A percentile compares a stretch with the other conserved stretches of the same genome.
phyloP scores from a whole-genome alignment of 2,888 invertebrate species.

The Agrypnus murinus region DNA sequence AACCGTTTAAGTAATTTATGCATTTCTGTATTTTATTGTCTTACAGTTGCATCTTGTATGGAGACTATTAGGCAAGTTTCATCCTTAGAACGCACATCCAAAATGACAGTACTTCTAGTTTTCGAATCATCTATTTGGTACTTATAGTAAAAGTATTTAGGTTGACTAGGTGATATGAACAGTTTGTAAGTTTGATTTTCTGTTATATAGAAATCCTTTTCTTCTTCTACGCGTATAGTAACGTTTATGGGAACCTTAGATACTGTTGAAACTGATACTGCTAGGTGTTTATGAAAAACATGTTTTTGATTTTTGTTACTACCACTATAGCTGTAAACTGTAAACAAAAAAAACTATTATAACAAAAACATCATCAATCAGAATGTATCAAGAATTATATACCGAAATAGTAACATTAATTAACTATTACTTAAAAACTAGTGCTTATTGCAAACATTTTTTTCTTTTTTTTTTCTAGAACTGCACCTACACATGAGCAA shows the following conservation, averaged over 20 bases:
- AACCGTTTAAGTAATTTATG: background rate
- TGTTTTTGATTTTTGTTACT: background rate
- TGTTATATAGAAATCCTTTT: constrained; percentile 74
- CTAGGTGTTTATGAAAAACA: constrained; percentile 14
- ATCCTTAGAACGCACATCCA: constrained; percentile 79
- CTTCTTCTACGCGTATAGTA: constrained; percentile 73
- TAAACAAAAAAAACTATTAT: too few relatives aligned
- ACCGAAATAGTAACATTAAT: too few relatives aligned
- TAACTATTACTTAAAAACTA: too few relatives aligned
- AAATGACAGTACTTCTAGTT: constrained; percentile 72
- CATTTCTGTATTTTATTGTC: background rate
- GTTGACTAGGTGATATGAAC: constrained; percentile 68
- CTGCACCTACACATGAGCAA: too few relatives aligned
- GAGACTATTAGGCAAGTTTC: constrained; percentile 85
- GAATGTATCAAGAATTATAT: too few relatives aligned
- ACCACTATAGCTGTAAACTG: too few relatives aligned
- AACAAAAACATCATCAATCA: too few relatives aligned
- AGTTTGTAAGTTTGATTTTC: constrained; percentile 65
- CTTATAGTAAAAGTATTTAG: constrained; percentile 77
- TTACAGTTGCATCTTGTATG: constrained; percentile 83
- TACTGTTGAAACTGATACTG: constrained; percentile 79
- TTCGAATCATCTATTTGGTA: constrained; percentile 68
- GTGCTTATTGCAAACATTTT: too few relatives aligned
- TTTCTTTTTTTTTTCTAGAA: too few relatives aligned
- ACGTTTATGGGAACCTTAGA: constrained; percentile 74